Evolutionary conservation across 2,888 invertebrate genomes (phyloP), one percentile per base, ranked within the genome.

Genomic region (Laothoe populi): DNA sequence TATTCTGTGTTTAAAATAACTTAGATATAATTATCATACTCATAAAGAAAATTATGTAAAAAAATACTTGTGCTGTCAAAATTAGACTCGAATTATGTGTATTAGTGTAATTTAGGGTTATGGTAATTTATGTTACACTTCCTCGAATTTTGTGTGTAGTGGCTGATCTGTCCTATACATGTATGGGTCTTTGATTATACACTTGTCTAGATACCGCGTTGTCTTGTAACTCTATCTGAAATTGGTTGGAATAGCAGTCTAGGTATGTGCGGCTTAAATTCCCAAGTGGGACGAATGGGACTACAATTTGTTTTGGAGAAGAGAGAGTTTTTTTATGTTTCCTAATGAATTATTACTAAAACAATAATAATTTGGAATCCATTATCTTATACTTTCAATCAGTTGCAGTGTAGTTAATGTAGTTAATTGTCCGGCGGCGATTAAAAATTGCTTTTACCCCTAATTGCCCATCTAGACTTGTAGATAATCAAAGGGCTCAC

Each of bases 401-500:
- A n/a, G n/a, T n/a, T n/a, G n/a, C n/a, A n/a, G n/a, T n/a, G n/a
- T n/a, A n/a, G n/a, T n/a, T n/a, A n/a, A n/a, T n/a, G n/a, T n/a
- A n/a, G n/a, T n/a, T n/a, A n/a, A n/a, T n/a, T n/a, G n/a, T n/a
- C n/a, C n/a, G 7, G 31, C 8, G 5, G 5, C 31, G 2, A 8
- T 4, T 31, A 31, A 1, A 31, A 5, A 8, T 4, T 38, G 38
- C 13, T 38, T 38, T 11, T 38, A 0, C 38, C 1, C 10, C 11
- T 13, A 10, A 35, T 10, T 35, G 35, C 7, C 35, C 10, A 35
- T 35, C 35, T 35, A 71, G 64, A 31, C 66, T 75, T 83, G 79
- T 75, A 70, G 71, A 5, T 31, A 76, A 71, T 83, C 80, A 77
- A 8, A 8, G 2, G 8, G 5, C 7, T 31, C 7, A 8, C 8